Evolutionary conservation across 2,797 vertebrate species (phyloP), one percentile per base, ranked within the genome.

Genomic region (Sternotherus odoratus): DNA sequence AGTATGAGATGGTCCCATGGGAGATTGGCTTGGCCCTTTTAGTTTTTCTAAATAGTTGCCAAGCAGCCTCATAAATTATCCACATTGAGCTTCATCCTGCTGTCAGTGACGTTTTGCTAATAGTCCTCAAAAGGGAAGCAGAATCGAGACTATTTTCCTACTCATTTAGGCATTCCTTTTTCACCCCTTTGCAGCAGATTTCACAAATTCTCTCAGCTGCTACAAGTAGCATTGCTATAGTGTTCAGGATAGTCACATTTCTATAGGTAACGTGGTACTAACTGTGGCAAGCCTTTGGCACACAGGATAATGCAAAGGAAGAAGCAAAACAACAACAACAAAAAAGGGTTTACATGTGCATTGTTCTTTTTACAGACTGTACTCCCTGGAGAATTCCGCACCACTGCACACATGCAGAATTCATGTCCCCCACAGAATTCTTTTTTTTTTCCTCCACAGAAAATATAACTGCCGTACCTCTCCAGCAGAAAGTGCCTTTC

Each of bases 41-140:
- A 82, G 91, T 93, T 46, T 84, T 82, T 92, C 75, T 77, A 94
- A 96, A 92, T 90, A 88, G 48, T 54, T 78, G 49, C 79, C 48
- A 82, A 85, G 66, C 28, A 91, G 26, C 79, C 19, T 13, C 89
- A 79, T 24, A 90, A 75, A 87, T 51, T 3, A 0, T 39, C 78
- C n/a, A 75, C 12, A 12, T 51, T 8, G 46, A 3, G 12, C 75
- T 89, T 21, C 19, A 87, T 63, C 30, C 49, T 83, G 57, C 78
- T 63, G 87, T 56, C 16, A 12, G 36, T 72, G 39, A 24, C 43
- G 5, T 72, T 43, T n/a, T 72, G 23, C 36, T 43, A 39, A 72
- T 43, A 1, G 53, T 9, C 77, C 88, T 88, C 54, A 23, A 53
- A 85, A 48, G 33, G 48, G 48, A 30, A 86, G 28, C n/a, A 80